Evolutionary conservation across 2,113 vertebrate species (phyloP), one percentile per base, ranked within the genome.

Genomic region (Atrichornis clamosus): DNA sequence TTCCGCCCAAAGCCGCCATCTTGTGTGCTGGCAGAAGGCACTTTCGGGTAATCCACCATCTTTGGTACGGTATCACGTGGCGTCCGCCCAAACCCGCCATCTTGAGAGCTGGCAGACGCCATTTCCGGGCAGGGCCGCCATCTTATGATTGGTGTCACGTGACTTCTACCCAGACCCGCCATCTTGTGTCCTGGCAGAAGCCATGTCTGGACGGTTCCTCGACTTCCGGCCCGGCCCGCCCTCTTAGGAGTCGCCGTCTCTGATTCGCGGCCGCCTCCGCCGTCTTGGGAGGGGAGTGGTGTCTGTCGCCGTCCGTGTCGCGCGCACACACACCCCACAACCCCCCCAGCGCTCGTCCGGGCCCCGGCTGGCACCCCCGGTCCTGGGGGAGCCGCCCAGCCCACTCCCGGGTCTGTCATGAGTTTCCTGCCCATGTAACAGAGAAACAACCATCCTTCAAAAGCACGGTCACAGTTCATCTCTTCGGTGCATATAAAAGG

Each of bases 311-410:
- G 12, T 13, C 7, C 19, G 1, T 73, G 33, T 3, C 26, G 13
- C 20, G 1, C 6, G 3, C 14, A 9, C 46, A 6, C 7, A 0
- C 10, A 2, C n/a, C 2, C 19, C 24, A 4, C 5, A n/a, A 1
- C 11, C 3, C 15, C 15, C 10, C 12, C 41, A 1, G 2, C 7
- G 7, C 18, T 23, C 4, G 5, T 10, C 50, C 4, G 6, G 33
- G 23, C 23, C 23, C 41, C 8, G 10, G 10, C 15, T 8, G 5
- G 41, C 49, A 28, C 11, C 6, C 11, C 46, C 20, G 18, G 46
- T 7, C 20, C 46, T 9, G 19, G 17, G 20, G 19, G 46, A 46
- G 46, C 18, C 46, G 46, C 46, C 46, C 46, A 11, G 24, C 32
- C 5, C 8, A 1, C 7, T 20, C 15, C 20, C 1, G 3, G 3